Base-by-base conservation (phyloP, 2,113 vertebrate species). In the Passer montanus region DNA sequence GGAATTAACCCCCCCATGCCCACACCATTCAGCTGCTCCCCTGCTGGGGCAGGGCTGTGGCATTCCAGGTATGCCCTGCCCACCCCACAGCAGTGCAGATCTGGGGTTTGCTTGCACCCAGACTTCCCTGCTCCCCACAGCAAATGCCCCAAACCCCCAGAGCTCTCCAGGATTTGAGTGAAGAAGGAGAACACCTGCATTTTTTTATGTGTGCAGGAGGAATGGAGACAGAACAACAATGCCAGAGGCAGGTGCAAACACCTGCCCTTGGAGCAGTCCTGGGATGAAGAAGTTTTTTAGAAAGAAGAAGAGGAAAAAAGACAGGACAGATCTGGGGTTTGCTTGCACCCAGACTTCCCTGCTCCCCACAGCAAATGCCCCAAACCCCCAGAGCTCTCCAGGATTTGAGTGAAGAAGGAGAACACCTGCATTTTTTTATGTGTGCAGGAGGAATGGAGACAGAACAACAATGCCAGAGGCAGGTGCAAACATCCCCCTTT, bases 61-160 rank as follows among this genome's bases (percentile, higher is more conserved):
- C 50, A 33, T 27, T 18, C 11, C 2, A 10, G n/a, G 18, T 0
- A 1, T 1, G 8, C 16, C 64, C 5, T 12, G 58, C 28, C 44
- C 44, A 28, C 2, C 44, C 1, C 27, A 13, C 21, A 53, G 56
- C 55, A 41, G 5, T 4, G 50, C 9, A 21, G 8, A 27, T 9
- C 22, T 28, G 56, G 80, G 44, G 7, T 15, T 23, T 18, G 14
- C 19, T 35, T 9, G 22, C 14, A 67, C 30, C 66, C 49, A 31
- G 16, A 4, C 33, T 56, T 24, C 26, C 50, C 19, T 11, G 20
- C 56, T 76, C 23, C 53, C 24, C 60, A 23, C 58, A 50, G 23
- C 6, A 60, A 64, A 31, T 7, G 23, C 13, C 41, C 47, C 69
- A 26, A 56, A 17, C 6, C 15, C 6, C 50, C 13, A 68, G 16